Conservation (phyloP, 2,888 invertebrate genomes). For the Melieria picta region DNA sequence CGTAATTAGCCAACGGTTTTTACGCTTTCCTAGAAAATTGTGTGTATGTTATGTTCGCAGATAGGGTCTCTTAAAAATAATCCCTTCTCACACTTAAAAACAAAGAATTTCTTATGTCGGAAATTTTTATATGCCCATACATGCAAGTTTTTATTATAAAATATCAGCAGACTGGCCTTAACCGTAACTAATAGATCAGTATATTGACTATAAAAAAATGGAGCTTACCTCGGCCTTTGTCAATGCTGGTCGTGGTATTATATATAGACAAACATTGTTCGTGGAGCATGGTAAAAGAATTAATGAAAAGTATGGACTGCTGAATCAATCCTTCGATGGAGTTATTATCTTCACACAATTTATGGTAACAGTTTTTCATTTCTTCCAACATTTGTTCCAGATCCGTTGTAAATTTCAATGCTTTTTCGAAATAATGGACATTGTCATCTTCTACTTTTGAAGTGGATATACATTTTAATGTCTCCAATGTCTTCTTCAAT, state of each 20-base stretch:
- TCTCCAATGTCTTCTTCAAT: conserved; percentile 45
- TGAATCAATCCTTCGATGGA: conserved; percentile 22
- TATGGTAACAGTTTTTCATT: conserved; percentile 33
- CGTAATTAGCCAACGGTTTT: no score
- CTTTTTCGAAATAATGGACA: conserved; percentile 47
- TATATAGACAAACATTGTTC: conserved; percentile 54
- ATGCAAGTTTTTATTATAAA: no score
- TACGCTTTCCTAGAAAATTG: no score
- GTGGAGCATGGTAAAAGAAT: conserved; percentile 48
- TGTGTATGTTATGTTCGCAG: no score
- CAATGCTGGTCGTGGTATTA: conserved; percentile 55
- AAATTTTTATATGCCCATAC: no score
- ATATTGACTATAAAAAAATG: neutral
- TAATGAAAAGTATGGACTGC: conserved; percentile 48
- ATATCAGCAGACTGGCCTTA: no score
- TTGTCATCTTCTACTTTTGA: conserved; percentile 45
- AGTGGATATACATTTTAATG: conserved; percentile 45
- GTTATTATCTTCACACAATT: conserved; percentile 22
- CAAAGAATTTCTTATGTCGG: no score
- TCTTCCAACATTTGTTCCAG: conserved; percentile 47
- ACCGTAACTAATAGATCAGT: no score
- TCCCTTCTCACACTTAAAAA: no score
- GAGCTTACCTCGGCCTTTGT: conserved; percentile 53
- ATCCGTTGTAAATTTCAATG: conserved; percentile 45
- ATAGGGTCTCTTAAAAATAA: no score